Evolutionary conservation across 2,888 invertebrate genomes (phyloP), one percentile per base, ranked within the genome.

Genomic region (Drosophila subsilvestris): DNA sequence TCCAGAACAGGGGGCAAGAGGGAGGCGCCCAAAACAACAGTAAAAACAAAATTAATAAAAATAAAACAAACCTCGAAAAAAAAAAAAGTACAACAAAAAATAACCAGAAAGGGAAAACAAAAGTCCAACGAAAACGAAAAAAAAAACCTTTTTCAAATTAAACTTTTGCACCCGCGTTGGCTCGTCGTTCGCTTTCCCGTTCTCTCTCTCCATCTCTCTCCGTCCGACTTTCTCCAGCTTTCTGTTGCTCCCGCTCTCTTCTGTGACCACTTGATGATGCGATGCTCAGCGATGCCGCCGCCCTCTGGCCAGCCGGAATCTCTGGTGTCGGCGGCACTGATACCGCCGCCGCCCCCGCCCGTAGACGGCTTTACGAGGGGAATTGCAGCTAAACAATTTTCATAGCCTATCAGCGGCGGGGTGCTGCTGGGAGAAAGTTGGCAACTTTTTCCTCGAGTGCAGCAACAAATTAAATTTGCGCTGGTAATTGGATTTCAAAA

Each of bases 401-500:
- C 87, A 86, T 84, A 80, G 88, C 66, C 86, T 75, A 88, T 88
- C 83, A 86, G 78, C 58, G 62, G 62, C 50, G 61, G 22, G 22
- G 59, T 37, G n/a, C n/a, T 14, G 37, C 37, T 37, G 37, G 37
- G 37, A n/a, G 47, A 80, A 79, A 88, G 83, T 87, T 82, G 83
- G 75, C 73, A 83, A 83, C 83, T 83, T 83, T 86, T 88, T 85
- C 66, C 89, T 73, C 71, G 84, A 88, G 89, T 85, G 89, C 85
- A 87, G 85, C 85, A 85, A 85, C 85, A 85, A 85, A 85, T 85
- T 85, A 85, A 85, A 85, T 85, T 85, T 85, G 79, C 87, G 87
- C 87, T 85, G 79, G 85, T 85, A 85, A 85, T 85, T 85, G 85
- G 85, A 85, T 85, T 85, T 85, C 77, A 88, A 88, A 88, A 85